Base-by-base conservation (phyloP, 2,113 vertebrate species). In the Tylochromis polylepis region DNA sequence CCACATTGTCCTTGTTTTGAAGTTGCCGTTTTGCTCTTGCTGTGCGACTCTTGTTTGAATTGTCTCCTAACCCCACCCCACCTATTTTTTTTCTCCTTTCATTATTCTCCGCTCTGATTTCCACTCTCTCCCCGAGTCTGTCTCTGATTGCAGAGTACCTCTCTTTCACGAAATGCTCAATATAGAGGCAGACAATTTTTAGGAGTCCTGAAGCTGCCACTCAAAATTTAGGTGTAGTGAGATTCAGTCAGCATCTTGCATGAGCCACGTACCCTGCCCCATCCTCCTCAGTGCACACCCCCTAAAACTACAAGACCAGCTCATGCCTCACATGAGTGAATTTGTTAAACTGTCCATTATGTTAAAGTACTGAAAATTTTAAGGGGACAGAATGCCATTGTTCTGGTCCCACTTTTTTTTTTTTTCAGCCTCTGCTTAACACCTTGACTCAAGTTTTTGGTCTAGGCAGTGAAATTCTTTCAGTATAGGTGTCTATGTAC, bases 111-210 rank as follows among this genome's bases (percentile, higher is more conserved):
- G 84, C 79, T 92, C 87, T 94, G 84, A 90, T 58, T 65, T 80
- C 27, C 6, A 4, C 56, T 90, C 84, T 94, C 86, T 94, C 43
- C 89, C 90, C 94, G 88, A 95, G 96, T 98, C 96, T 99, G 95
- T 98, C 97, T 99, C 97, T 98, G 96, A 97, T 99, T 99, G 95
- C 98, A 99, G 98, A 98, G 97, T 96, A 96, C 95, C 95, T 95
- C 96, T 97, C 96, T 98, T 93, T 98, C 96, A 97, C 97, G 96
- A 96, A 97, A 96, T 88, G 96, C 97, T 97, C 93, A 97, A 96
- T 97, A 97, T 98, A 98, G 95, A 96, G 96, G 97, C 97, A 96
- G 97, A 96, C 95, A 93, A 70, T 96, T 94, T 96, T 97, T 99
- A 97, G 97, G 96, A 97, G 94, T 95, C 96, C 93, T 86, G 94